Evolutionary conservation across 1,140 invertebrate species (phyloP), one percentile per base, ranked within the genome.

Genomic region (Idris sp.): DNA sequence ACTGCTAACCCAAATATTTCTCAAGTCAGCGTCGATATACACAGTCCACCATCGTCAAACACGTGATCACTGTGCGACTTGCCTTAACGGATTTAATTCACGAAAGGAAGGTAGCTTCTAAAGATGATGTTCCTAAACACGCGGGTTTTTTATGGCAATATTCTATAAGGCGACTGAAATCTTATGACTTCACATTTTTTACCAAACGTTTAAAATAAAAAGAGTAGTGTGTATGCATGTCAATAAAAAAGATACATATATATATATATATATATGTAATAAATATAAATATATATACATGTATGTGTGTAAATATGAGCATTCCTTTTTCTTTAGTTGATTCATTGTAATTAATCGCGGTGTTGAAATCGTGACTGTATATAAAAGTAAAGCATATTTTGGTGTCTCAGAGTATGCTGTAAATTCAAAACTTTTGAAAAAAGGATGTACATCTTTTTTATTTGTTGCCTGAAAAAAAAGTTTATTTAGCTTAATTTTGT

Each of bases 11-110:
- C 85, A 9, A 79, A 85, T 22, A 82, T 88, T 56, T 83, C 85
- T 14, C 82, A 86, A 78, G 76, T 85, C 13, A 86, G 76, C 62
- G 80, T 86, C 2, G 86, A 85, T 48, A 86, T 86, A 79, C 84
- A 87, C 59, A 86, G 76, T 83, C 84, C 86, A 58, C 79, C 80
- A 51, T 78, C 82, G 19, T 80, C 81, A 30, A 84, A 62, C 56
- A 85, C 85, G 86, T 87, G 86, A 87, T 87, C 75, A 61, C 43
- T 38, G 61, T 73, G 44, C 15, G 38, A 79, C 74, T 54, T 75
- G 62, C 69, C 78, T 74, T 61, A 79, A 64, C 16, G 59, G 56
- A 59, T 31, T 56, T 14, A 69, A 62, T 49, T n/a, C 10, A 61
- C 15, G 33, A 44, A 43, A 69, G 33, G 58, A 74, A 79, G 59